A percentile compares a stretch with the other conserved stretches of the same genome.
phyloP scores from a whole-genome alignment of 2,888 invertebrate species.

The Nudaria mundana region DNA sequence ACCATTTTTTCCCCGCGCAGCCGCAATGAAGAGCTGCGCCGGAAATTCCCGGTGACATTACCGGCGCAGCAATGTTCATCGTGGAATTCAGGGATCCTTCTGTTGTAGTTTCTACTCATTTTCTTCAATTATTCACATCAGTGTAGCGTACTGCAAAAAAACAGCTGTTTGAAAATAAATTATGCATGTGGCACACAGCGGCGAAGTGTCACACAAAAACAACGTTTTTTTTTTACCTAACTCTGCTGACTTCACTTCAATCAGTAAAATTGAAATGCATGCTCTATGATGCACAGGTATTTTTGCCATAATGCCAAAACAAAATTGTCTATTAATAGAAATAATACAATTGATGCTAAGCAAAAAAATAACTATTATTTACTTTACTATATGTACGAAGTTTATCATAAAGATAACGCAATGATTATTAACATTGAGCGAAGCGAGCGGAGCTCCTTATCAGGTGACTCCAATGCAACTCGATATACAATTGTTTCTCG shows the following conservation, averaged over 20 bases:
- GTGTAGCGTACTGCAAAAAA: slow-evolving; percentile 61
- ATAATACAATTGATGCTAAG: too few species aligned
- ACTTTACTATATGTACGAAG: too few species aligned
- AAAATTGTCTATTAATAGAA: too few species aligned
- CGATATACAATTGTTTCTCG: too few species aligned
- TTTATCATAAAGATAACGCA: too few species aligned
- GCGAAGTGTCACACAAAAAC: too few species aligned
- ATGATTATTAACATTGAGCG: too few species aligned
- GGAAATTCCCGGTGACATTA: slow-evolving; percentile 79
- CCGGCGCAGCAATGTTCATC: slow-evolving; percentile 77
- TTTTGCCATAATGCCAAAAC: too few species aligned
- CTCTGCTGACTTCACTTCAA: neutral
- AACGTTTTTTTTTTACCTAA: too few species aligned
- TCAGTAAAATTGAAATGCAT: slow-evolving; percentile 5
- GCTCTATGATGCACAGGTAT: slow-evolving; percentile 27
- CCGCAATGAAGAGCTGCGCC: slow-evolving; percentile 85
- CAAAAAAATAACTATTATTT: too few species aligned
- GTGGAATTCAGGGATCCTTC: slow-evolving; percentile 68
- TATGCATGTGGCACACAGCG: slow-evolving; percentile 13
- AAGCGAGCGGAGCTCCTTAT: too few species aligned
- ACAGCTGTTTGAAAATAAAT: slow-evolving; percentile 59
- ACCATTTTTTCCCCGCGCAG: slow-evolving; percentile 84
- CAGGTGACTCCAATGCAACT: too few species aligned
- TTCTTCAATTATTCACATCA: slow-evolving; percentile 67
- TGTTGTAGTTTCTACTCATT: slow-evolving; percentile 70